A percentile compares a stretch with the other conserved stretches of the same genome.
Evolutionary conservation across 2,797 vertebrate genomes (phyloP).

Genomic region (Coranthus polyacanthus): DNA sequence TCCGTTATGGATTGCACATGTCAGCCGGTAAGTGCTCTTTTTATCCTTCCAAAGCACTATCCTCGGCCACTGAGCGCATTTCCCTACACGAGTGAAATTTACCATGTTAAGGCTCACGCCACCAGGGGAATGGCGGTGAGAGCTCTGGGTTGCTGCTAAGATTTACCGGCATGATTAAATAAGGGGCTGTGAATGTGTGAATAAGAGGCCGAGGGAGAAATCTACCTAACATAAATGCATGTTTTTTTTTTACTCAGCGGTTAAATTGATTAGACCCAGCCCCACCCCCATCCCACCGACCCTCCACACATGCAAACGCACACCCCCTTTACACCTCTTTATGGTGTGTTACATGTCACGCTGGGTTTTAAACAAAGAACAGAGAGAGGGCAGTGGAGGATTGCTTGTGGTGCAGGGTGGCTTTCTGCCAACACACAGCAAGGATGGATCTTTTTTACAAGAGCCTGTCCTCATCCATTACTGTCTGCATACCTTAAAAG

Average conservation of each 20-base stretch:
- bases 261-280: slow-evolving; percentile 71
- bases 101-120: slow-evolving; percentile 81
- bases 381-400: slow-evolving; percentile 75
- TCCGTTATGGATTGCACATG: slow-evolving; percentile 86
- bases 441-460: slow-evolving; percentile 59
- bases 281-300: not conserved
- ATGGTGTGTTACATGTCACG: slow-evolving; percentile 70
- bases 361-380: slow-evolving; percentile 76
- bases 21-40: slow-evolving; percentile 86
- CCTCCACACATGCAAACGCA: slow-evolving; percentile 5
- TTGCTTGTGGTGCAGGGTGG: slow-evolving; percentile 64
- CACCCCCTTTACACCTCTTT: slow-evolving; percentile 60
- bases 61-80: slow-evolving; percentile 76
- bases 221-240: slow-evolving; percentile 69
- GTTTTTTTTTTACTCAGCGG: slow-evolving; percentile 68
- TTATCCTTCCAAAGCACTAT: slow-evolving; percentile 79
- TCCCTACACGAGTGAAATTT: slow-evolving; percentile 83
- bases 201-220: slow-evolving; percentile 77
- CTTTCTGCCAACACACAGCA: slow-evolving; percentile 63
- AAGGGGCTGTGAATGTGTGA: slow-evolving; percentile 77
- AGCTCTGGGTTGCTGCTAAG: slow-evolving; percentile 65
- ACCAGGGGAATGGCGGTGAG: slow-evolving; percentile 74
- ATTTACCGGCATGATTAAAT: slow-evolving; percentile 86
- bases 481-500: slow-evolving; percentile 64
- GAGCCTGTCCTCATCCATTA: slow-evolving; percentile 66